A percentile compares a stretch with the other conserved stretches of the same genome.
Conservation (phyloP, 2,797 vertebrate genomes). For the Girardinus metallicus region DNA sequence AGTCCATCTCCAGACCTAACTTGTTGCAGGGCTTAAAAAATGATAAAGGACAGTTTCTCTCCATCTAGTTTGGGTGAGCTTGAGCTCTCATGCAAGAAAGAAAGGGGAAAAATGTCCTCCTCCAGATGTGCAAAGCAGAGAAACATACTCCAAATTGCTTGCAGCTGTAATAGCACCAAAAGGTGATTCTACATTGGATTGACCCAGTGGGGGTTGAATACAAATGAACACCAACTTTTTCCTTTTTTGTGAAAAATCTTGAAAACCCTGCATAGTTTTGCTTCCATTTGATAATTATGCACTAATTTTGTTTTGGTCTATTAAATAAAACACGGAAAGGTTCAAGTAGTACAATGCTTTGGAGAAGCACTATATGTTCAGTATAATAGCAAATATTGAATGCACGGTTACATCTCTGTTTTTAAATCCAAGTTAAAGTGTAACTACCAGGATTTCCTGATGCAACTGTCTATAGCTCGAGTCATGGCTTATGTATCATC, state of each 20-base stretch:
- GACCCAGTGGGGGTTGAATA: neutral
- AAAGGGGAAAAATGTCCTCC: neutral
- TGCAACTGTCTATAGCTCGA: constrained; percentile 12
- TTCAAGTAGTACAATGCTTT: neutral
- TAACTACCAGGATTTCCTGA: neutral
- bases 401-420: neutral
- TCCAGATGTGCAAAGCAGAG: neutral
- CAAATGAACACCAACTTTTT: neutral
- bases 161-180: neutral
- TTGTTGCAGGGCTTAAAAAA: neutral
- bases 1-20: neutral
- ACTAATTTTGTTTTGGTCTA: neutral
- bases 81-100: neutral
- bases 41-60: neutral
- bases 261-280: neutral
- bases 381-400: neutral
- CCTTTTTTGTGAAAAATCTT: neutral
- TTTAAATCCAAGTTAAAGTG: neutral
- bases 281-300: neutral
- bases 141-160: neutral
- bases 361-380: neutral
- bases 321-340: neutral
- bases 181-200: neutral
- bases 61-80: neutral
- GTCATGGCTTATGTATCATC: constrained; percentile 13